Base-by-base conservation (phyloP, 2,797 vertebrate species). In the Eleutherodactylus coqui region DNA sequence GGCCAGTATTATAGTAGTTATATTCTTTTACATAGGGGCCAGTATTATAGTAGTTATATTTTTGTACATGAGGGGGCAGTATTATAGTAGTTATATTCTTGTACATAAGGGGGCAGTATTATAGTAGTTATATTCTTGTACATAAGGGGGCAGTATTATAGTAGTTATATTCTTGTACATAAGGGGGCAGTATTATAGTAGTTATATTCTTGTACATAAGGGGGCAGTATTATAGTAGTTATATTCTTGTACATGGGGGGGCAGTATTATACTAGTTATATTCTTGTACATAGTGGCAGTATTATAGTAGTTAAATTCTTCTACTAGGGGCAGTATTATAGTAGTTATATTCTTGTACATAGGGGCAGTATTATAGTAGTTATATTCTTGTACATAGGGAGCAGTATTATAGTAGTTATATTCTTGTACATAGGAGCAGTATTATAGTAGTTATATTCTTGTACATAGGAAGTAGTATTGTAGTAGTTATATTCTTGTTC, bases 11-110 rank as follows among this genome's bases (percentile, higher is more conserved):
- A n/a, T n/a, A n/a, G n/a, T n/a, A n/a, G n/a, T n/a, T n/a, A n/a
- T n/a, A n/a, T n/a, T n/a, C n/a, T n/a, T n/a, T n/a, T n/a, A n/a
- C n/a, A n/a, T n/a, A n/a, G n/a, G n/a, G n/a, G n/a, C n/a, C n/a
- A n/a, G n/a, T n/a, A n/a, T n/a, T n/a, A n/a, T n/a, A n/a, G n/a
- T n/a, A n/a, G n/a, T n/a, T n/a, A n/a, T n/a, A n/a, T n/a, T n/a
- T n/a, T n/a, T n/a, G n/a, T n/a, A n/a, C n/a, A 70, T 70, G 41
- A n/a, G n/a, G 67, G 67, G 16, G 64, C 32, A 69, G 64, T 69
- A 69, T 69, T 69, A 69, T 69, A 38, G 64, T 69, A 67, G 64
- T 67, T 67, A 69, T 69, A 69, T 69, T 69, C 64, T 69, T 67
- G 64, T 67, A 67, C 16, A 67, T 36, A 67, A n/a, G 64, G 60